These are phyloP conservation scores for Thinocorus orbignyianus DNA, from an alignment of 2,113 vertebrate species.

Conservation along the genomic window DNA sequence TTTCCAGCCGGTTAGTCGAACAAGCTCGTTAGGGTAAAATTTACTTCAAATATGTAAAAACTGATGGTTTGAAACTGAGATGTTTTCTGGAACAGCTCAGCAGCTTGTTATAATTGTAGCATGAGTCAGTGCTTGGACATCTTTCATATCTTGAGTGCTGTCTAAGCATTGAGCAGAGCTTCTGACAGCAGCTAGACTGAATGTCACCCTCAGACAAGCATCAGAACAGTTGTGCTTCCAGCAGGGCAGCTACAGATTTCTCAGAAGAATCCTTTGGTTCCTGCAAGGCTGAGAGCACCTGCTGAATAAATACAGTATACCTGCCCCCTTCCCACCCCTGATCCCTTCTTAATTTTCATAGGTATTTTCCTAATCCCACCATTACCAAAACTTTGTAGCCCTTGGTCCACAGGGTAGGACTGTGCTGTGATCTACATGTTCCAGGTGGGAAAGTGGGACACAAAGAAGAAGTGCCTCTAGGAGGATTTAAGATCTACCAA, in stretches of 20 bases:
- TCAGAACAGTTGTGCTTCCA: neutral
- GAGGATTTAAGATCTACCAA: neutral
- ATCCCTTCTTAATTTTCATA: neutral
- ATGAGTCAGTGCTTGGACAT: conserved; percentile 21
- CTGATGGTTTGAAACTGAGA: conserved; percentile 18
- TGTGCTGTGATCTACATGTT: neutral
- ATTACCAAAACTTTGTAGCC: neutral
- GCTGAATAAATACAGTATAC: neutral
- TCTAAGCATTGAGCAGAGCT: neutral
- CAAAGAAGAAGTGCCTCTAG: neutral
- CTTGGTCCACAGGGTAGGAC: neutral
- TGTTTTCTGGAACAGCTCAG: conserved; percentile 21
- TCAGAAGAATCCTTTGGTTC: neutral
- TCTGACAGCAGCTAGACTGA: neutral
- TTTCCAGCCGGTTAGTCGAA: conserved; percentile 17
- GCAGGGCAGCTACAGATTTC: neutral
- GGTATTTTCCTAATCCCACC: neutral
- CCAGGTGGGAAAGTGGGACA: neutral
- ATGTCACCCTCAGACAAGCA: neutral
- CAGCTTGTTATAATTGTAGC: neutral
- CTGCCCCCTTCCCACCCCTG: neutral
- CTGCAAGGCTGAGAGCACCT: neutral
- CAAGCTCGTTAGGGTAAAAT: neutral
- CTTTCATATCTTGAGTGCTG: neutral
- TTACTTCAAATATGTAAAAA: conserved; percentile 46